Percentiles rank a stretch among this genome's conserved stretches.
Conservation (phyloP, 2,797 vertebrate genomes). For the Pristis pectinata region DNA sequence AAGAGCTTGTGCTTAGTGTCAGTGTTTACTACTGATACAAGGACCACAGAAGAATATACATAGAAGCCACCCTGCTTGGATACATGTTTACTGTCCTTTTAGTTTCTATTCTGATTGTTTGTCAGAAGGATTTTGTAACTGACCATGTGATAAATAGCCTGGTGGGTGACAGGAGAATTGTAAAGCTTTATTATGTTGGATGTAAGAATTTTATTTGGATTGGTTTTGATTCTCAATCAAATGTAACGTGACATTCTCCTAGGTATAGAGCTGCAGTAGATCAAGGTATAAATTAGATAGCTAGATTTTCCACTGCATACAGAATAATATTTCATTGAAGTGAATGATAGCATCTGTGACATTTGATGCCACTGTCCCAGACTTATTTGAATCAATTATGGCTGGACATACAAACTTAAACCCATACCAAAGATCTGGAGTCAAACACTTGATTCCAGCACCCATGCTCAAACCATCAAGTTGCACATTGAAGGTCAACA, state of each 20-base stretch:
- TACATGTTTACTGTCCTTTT: background rate
- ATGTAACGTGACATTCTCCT: background rate
- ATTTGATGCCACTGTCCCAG: background rate
- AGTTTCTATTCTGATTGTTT: background rate
- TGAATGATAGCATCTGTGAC: background rate
- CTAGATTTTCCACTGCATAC: background rate
- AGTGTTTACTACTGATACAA: background rate
- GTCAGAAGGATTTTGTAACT: background rate
- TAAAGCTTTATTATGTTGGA: background rate
- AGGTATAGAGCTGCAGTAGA: background rate
- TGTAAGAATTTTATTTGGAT: background rate
- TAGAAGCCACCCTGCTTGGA: background rate
- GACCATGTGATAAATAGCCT: background rate
- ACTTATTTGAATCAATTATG: background rate
- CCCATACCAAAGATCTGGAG: background rate
- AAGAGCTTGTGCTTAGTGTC: background rate
- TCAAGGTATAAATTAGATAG: conserved; percentile 25
- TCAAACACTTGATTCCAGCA: background rate
- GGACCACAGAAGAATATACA: background rate
- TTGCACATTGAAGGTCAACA: background rate
- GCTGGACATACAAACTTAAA: background rate
- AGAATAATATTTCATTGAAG: background rate
- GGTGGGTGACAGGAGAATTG: conserved; percentile 6
- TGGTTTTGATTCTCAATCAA: conserved; percentile 27
- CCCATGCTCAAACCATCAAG: background rate